phyloP scores from a whole-genome alignment of 2,888 invertebrate genomes.

The Lycophotia porphyrea region DNA sequence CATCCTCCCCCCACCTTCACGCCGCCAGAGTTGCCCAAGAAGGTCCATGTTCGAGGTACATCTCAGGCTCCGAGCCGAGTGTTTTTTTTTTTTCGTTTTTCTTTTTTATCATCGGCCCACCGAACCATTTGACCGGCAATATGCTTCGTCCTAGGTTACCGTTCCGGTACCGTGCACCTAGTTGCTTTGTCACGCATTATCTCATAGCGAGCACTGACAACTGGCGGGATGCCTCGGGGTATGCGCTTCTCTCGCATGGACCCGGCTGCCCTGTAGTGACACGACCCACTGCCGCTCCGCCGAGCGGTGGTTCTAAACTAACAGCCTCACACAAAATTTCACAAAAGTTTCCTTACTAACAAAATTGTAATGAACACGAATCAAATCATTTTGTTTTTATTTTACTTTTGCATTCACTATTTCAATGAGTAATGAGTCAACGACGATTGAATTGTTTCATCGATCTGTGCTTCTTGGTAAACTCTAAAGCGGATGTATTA shows the following conservation, averaged over 20 bases:
- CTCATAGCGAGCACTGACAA: slow-evolving; percentile 86
- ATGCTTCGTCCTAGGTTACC: slow-evolving; percentile 85
- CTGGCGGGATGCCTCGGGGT: slow-evolving; percentile 71
- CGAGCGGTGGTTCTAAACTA: slow-evolving; percentile 69
- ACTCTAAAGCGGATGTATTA: slow-evolving; percentile 89
- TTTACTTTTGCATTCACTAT: slow-evolving; percentile 82
- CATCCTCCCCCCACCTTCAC: slow-evolving; percentile 99
- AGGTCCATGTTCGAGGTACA: slow-evolving; percentile 98
- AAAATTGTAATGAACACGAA: slow-evolving; percentile 61
- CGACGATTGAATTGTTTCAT: slow-evolving; percentile 75
- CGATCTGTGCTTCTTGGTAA: slow-evolving; percentile 90
- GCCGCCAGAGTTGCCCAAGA: slow-evolving; percentile 99
- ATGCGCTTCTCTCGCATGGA: slow-evolving; percentile 85
- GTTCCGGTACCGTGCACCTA: slow-evolving; percentile 86
- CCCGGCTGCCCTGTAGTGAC: slow-evolving; percentile 80
- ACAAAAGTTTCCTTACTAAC: slow-evolving; percentile 57
- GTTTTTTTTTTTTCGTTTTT: slow-evolving; percentile 82
- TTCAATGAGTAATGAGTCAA: slow-evolving; percentile 71
- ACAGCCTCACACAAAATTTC: slow-evolving; percentile 60
- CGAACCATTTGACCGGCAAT: slow-evolving; percentile 83
- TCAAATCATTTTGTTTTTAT: slow-evolving; percentile 67
- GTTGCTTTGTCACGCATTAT: slow-evolving; percentile 89
- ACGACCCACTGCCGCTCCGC: slow-evolving; percentile 75
- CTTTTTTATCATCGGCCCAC: slow-evolving; percentile 86
- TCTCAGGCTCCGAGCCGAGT: slow-evolving; percentile 88